Evolutionary conservation across 2,113 vertebrate species (phyloP).

Genomic region (Dipodomys spectabilis): DNA sequence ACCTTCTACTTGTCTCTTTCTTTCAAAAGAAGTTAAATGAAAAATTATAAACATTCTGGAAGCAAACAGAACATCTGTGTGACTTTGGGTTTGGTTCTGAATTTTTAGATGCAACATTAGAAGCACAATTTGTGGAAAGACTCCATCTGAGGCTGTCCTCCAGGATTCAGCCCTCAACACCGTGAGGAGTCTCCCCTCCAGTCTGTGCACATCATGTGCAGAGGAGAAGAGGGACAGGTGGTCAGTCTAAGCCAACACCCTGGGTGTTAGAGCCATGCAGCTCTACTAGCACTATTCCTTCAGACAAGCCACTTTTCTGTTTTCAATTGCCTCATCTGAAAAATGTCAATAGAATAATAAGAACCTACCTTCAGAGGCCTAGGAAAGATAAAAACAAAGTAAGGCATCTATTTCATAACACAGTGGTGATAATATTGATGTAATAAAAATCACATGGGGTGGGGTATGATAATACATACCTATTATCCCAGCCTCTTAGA

Average conservation of each 20-base stretch:
- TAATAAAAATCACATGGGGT: neutral
- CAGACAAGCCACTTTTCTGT: neutral
- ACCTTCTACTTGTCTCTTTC: neutral
- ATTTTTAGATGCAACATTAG: neutral
- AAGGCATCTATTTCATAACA: neutral
- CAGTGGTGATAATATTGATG: neutral
- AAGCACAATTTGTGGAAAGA: conserved; percentile 10
- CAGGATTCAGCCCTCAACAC: conserved; percentile 63
- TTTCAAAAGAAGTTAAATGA: neutral
- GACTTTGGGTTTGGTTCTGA: neutral
- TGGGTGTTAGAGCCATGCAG: neutral
- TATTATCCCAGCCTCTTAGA: no score
- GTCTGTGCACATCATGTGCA: neutral
- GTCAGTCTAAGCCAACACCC: neutral
- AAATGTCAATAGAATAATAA: conserved; percentile 48
- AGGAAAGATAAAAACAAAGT: conserved; percentile 17
- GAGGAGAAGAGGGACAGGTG: accelerated
- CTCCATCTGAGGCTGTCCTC: conserved; percentile 82
- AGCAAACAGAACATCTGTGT: neutral
- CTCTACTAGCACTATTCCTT: neutral
- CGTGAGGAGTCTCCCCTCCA: conserved; percentile 74
- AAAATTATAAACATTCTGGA: neutral
- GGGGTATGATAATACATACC: no score
- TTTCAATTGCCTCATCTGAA: neutral
- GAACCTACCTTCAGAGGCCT: neutral